Evolutionary conservation across 2,888 invertebrate species (phyloP).

Genomic region (Hyppa rectilinea): DNA sequence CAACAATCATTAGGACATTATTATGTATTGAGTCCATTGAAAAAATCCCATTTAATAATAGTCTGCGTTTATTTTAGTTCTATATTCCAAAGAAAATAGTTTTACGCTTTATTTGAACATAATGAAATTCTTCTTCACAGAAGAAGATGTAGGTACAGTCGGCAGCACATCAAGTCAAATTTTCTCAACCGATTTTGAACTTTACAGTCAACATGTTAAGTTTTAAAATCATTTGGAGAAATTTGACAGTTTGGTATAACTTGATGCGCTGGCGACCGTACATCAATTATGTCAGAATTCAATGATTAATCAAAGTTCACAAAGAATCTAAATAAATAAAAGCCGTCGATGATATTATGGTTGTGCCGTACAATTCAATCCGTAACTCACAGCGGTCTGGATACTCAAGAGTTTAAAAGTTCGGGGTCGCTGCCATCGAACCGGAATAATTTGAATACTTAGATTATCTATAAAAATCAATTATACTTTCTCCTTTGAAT

Average conservation of each 20-base stretch:
- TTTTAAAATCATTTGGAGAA: too few relatives aligned
- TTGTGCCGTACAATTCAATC: not conserved
- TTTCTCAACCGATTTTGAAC: too few relatives aligned
- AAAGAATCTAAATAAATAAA: conserved; percentile 5
- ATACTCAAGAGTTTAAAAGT: conserved; percentile 18
- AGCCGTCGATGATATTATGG: too few relatives aligned
- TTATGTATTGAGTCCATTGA: not conserved
- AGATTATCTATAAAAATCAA: conserved; percentile 38
- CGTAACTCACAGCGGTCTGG: not conserved
- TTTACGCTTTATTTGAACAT: not conserved
- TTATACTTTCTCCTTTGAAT: conserved; percentile 32
- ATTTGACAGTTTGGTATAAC: too few relatives aligned
- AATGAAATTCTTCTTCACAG: not conserved
- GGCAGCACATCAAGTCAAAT: too few relatives aligned
- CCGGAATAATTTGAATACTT: conserved; percentile 26
- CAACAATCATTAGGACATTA: not conserved
- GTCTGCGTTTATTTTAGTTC: not conserved
- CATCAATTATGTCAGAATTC: not conserved
- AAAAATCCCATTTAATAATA: too few relatives aligned
- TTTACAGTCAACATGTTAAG: too few relatives aligned
- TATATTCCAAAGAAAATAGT: not conserved
- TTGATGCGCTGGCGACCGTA: too few relatives aligned
- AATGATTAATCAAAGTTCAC: not conserved
- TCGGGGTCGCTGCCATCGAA: not conserved
- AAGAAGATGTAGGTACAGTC: too few relatives aligned